Evolutionary conservation across 2,797 vertebrate genomes (phyloP).

Genomic region (Periophthalmus magnuspinnatus): DNA sequence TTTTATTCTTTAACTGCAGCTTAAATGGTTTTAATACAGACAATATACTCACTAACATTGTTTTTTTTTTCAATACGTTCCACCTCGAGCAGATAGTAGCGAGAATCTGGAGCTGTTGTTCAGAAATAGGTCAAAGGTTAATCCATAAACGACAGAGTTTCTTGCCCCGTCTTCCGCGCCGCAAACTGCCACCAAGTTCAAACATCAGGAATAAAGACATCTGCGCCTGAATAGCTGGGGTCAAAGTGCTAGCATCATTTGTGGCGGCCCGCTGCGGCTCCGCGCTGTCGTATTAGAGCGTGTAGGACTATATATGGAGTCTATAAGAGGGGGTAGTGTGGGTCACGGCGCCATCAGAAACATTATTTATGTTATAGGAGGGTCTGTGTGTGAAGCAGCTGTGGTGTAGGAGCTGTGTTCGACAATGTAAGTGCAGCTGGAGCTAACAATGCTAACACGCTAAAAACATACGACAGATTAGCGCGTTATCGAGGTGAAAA

Average conservation of each 20-base stretch:
- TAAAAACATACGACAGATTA: not conserved
- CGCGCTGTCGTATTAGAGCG: not conserved
- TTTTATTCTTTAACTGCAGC: no score
- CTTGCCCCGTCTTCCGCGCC: not conserved
- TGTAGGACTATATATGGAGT: not conserved
- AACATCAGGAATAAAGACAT: slow-evolving; percentile 49
- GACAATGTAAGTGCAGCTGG: slow-evolving; percentile 34
- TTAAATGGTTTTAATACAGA: no score
- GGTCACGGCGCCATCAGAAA: slow-evolving; percentile 69
- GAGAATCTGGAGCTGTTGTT: not conserved
- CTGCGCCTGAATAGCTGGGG: slow-evolving; percentile 46
- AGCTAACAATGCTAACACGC: slow-evolving; percentile 18
- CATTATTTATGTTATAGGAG: slow-evolving; percentile 71
- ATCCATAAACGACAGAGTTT: not conserved
- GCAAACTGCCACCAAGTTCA: slow-evolving; percentile 7
- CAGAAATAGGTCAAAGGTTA: not conserved
- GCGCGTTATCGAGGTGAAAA: no score
- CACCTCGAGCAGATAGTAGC: no score
- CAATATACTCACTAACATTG: no score
- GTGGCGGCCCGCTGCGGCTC: slow-evolving; percentile 11
- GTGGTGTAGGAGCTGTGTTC: slow-evolving; percentile 40
- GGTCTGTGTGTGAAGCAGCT: slow-evolving; percentile 58
- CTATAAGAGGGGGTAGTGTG: not conserved
- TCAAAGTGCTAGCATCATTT: slow-evolving; percentile 37
- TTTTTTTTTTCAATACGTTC: no score